Evolutionary conservation across 2,113 vertebrate genomes (phyloP), one percentile per base, ranked within the genome.

Genomic region (Podarcis cretensis): DNA sequence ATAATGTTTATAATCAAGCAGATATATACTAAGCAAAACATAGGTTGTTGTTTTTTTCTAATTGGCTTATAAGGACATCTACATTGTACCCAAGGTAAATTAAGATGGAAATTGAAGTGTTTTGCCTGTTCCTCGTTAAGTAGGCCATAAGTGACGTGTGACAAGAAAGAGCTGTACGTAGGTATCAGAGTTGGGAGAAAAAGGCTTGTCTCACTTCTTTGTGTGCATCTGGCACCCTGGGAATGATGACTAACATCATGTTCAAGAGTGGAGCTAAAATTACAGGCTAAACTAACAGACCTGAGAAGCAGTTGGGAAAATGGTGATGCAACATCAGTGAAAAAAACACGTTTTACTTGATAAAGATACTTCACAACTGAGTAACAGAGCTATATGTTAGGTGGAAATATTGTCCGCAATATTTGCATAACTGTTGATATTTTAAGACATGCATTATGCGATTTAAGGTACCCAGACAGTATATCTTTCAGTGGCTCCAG

Each of bases 381-480:
- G 35, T n/a, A 37, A 12, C 79, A 23, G 27, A 35, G 91, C 59
- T 8, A 2, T 59, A 83, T 91, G 78, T 59, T 84, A 8, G 57
- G 40, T 21, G 69, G 13, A 75, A 85, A 4, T 81, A 6, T 6
- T 84, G 8, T 84, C 23, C 18, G 5, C 40, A 87, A 9, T 35
- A 0, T 0, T 81, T 59, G 54, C 76, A 1, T 66, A n/a, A 9
- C 40, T 43, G 40, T 81, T 78, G 25, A 30, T 71, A 1, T 71
- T 57, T 66, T 89, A 85, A 82, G 4, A 18, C 7, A 54, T 13
- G 1, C n/a, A 3, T 35, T 89, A 57, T 57, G 6, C 43, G 43
- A 89, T 87, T 73, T 85, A 86, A 35, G 71, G 21, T 85, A 10
- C 35, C 83, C 77, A 48, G 78, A 25, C 82, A 90, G 89, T 40